These are phyloP conservation scores for Drosophila pandora DNA, from an alignment of 1,140 invertebrate genomes.

Conservation along the genomic window DNA sequence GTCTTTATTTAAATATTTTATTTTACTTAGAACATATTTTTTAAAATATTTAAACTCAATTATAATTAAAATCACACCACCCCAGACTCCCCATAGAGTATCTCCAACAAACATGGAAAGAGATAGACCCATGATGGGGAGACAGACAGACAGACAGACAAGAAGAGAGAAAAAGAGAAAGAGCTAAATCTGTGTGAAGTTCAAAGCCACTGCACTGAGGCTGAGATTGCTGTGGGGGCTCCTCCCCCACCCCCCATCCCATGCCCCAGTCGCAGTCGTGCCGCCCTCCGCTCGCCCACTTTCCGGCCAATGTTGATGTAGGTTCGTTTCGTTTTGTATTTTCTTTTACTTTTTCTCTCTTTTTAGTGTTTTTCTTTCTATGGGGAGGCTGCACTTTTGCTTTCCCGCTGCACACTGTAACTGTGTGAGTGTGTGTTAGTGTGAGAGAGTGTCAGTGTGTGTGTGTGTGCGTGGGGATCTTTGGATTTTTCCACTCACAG, in stretches of 20 bases:
- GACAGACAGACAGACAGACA: neutral
- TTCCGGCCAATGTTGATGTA: slow-evolving; percentile 64
- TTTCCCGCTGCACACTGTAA: slow-evolving; percentile 66
- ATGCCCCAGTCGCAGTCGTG: neutral
- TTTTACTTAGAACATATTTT: no score
- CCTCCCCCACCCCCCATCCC: neutral
- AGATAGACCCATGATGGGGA: neutral
- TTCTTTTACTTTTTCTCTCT: slow-evolving; percentile 22
- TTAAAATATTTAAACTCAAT: neutral
- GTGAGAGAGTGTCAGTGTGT: slow-evolving; percentile 6
- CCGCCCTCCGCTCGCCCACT: neutral
- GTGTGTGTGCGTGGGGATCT: slow-evolving; percentile 42
- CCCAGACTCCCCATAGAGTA: neutral
- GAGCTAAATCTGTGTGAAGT: slow-evolving; percentile 72
- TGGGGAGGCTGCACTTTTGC: slow-evolving; percentile 72
- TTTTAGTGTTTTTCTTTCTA: slow-evolving; percentile 21
- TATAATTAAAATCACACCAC: neutral
- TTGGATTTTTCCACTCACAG: slow-evolving; percentile 76
- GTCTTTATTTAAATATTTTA: no score
- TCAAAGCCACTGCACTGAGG: slow-evolving; percentile 73
- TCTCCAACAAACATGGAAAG: slow-evolving; percentile 38
- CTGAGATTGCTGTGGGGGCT: slow-evolving; percentile 45
- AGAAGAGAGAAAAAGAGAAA: slow-evolving; percentile 1
- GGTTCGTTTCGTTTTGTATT: slow-evolving; percentile 58
- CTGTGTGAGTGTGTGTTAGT: slow-evolving; percentile 10